phyloP scores from a whole-genome alignment of 2,797 vertebrate genomes.

The Odontamblyopus lacepedii region DNA sequence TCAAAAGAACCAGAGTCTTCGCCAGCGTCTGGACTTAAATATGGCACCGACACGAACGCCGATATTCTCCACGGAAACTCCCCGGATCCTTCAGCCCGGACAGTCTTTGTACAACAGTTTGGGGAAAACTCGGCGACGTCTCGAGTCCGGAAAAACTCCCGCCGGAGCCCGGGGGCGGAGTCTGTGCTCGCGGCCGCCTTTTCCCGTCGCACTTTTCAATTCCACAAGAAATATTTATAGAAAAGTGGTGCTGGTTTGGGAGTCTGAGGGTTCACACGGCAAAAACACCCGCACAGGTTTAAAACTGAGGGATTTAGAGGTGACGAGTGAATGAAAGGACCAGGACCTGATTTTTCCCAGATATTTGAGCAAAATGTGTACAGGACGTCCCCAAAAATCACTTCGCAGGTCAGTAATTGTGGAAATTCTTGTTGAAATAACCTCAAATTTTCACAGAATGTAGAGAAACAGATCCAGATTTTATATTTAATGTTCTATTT shows the following conservation, averaged over 20 bases:
- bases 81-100: slow-evolving; percentile 12
- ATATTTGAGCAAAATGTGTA: no score
- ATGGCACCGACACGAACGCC: slow-evolving; percentile 42
- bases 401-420: no score
- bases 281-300: not conserved
- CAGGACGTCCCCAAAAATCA: no score
- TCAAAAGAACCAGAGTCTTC: not conserved
- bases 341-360: no score
- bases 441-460: no score
- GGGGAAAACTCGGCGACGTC: slow-evolving; percentile 60
- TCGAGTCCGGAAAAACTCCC: no score
- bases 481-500: no score
- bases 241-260: slow-evolving; percentile 80
- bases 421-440: no score
- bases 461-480: no score
- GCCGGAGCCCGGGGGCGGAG: not conserved
- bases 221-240: slow-evolving; percentile 74
- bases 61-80: slow-evolving; percentile 60
- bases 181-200: not conserved
- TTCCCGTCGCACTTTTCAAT: slow-evolving; percentile 23
- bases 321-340: no score
- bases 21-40: slow-evolving; percentile 15
- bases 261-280: slow-evolving; percentile 79
- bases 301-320: not conserved
- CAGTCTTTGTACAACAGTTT: slow-evolving; percentile 75